These are phyloP conservation scores for Ichneumon xanthorius DNA, from an alignment of 2,888 invertebrate species.

Conservation along the genomic window DNA sequence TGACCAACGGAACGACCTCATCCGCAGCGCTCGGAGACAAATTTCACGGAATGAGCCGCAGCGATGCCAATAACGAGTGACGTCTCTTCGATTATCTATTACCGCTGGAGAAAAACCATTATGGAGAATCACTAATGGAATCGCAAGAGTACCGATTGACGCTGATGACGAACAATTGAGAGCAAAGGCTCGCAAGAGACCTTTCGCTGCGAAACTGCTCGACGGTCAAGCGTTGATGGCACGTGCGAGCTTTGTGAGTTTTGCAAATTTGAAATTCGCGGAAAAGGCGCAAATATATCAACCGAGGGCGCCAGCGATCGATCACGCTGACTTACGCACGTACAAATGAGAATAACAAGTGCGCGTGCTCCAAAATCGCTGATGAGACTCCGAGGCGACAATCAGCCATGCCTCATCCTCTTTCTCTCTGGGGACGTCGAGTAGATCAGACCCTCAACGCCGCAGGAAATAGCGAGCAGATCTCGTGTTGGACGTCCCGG, in stretches of 20 bases:
- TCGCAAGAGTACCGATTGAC: background rate
- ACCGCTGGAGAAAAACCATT: background rate
- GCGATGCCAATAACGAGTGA: background rate
- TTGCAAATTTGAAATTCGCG: no score
- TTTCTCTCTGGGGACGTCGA: no score
- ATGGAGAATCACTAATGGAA: constrained; percentile 8
- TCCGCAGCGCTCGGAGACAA: background rate
- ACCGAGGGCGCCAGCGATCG: no score
- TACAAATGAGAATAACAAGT: no score
- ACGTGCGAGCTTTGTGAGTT: background rate
- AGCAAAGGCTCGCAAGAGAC: background rate
- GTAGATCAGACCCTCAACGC: no score
- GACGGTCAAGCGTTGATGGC: background rate
- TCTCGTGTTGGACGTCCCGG: no score
- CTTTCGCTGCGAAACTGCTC: background rate
- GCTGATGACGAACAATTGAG: background rate
- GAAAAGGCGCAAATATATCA: no score
- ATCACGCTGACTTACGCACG: no score
- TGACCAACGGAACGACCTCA: constrained; percentile 1
- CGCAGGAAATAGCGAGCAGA: no score
- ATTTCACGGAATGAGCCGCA: background rate
- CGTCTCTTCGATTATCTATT: background rate
- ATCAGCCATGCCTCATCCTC: no score
- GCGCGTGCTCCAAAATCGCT: no score
- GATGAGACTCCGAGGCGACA: no score